A percentile compares a stretch with the other conserved stretches of the same genome.
These are phyloP conservation scores for Andrena camellia DNA, from an alignment of 2,888 invertebrate genomes.

Conservation along the genomic window DNA sequence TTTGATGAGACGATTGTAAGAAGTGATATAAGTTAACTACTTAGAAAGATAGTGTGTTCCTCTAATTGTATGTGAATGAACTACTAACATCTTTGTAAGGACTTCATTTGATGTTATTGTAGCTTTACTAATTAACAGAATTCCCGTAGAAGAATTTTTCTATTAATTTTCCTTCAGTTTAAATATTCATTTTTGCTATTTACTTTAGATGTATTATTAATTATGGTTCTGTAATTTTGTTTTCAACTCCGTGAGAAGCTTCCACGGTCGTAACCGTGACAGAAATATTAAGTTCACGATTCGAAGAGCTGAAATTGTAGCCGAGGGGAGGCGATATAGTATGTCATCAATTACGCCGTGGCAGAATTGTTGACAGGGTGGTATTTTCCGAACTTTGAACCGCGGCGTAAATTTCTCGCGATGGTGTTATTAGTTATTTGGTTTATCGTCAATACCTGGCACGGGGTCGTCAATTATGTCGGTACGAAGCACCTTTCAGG, in stretches of 20 bases:
- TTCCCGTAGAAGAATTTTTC: too few relatives aligned
- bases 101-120: too few relatives aligned
- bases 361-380: constrained; percentile 42
- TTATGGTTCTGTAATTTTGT: not conserved
- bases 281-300: not conserved
- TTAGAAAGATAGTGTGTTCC: too few relatives aligned
- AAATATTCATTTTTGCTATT: not conserved
- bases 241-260: not conserved
- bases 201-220: not conserved
- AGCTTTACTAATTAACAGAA: too few relatives aligned
- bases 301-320: constrained; percentile 19
- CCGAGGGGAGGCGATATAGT: constrained; percentile 30
- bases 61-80: too few relatives aligned
- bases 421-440: constrained; percentile 44
- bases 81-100: too few relatives aligned
- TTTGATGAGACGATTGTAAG: too few relatives aligned
- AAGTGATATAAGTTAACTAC: too few relatives aligned
- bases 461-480: constrained; percentile 37
- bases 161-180: too few relatives aligned
- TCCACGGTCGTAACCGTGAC: not conserved
- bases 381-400: constrained; percentile 41
- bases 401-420: constrained; percentile 28
- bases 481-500: constrained; percentile 6
- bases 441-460: constrained; percentile 19
- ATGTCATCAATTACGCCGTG: constrained; percentile 36